Percentiles rank a stretch among this genome's conserved stretches.
Conservation (phyloP, 2,797 vertebrate species). For the Perdix hodgsoniae region DNA sequence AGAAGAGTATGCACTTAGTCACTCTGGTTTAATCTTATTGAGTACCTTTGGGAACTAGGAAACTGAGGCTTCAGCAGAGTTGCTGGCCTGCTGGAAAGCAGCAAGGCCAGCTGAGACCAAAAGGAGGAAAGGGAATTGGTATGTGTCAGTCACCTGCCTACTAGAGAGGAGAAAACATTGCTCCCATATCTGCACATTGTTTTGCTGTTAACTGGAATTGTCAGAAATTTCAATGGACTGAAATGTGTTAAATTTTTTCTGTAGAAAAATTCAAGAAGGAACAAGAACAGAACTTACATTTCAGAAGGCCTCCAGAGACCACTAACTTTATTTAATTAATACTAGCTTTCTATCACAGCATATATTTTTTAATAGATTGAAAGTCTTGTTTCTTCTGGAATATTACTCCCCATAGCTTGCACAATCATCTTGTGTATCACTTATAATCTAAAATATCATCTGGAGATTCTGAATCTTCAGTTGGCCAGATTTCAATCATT, state of each 20-base stretch:
- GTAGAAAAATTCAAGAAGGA: background rate
- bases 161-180: background rate
- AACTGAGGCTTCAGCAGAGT: conserved; percentile 27
- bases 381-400: background rate
- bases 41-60: conserved; percentile 46
- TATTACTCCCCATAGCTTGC: background rate
- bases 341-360: background rate
- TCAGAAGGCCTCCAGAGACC: background rate
- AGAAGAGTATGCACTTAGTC: conserved; percentile 39
- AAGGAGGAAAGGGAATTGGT: background rate
- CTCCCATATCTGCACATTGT: accelerated
- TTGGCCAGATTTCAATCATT: background rate
- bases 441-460: background rate
- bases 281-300: background rate
- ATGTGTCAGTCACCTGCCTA: background rate
- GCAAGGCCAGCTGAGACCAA: background rate
- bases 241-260: background rate
- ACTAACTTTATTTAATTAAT: background rate
- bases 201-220: background rate
- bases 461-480: background rate
- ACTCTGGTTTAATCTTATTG: conserved; percentile 47
- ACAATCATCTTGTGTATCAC: accelerated
- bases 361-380: background rate
- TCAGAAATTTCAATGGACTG: background rate
- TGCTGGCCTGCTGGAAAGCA: conserved; percentile 9